These are phyloP conservation scores for Saccostrea cuccullata DNA, from an alignment of 1,140 invertebrate species.

Conservation along the genomic window DNA sequence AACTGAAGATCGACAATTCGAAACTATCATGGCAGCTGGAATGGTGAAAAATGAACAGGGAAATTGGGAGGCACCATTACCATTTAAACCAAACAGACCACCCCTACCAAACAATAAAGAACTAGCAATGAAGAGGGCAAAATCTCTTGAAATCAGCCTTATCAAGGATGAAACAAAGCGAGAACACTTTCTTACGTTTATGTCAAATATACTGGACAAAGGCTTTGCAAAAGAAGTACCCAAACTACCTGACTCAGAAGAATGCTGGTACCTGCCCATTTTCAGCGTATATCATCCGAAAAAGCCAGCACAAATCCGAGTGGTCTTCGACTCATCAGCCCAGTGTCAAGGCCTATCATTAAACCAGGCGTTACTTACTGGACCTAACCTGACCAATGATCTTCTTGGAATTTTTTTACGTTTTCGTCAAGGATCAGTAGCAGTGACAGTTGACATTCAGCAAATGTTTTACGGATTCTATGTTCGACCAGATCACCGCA, in stretches of 20 bases:
- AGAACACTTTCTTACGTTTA: slow-evolving; percentile 23
- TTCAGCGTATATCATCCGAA: slow-evolving; percentile 47
- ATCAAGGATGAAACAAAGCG: slow-evolving; percentile 4
- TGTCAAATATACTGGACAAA: slow-evolving; percentile 28
- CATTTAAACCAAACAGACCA: slow-evolving; percentile 1
- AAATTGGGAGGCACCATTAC: slow-evolving; percentile 42
- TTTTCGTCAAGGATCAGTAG: slow-evolving; percentile 55
- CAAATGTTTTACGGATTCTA: slow-evolving; percentile 58
- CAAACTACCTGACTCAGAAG: background rate
- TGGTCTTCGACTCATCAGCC: slow-evolving; percentile 46
- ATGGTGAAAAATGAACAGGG: background rate
- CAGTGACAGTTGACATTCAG: slow-evolving; percentile 56
- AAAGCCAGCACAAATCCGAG: slow-evolving; percentile 45
- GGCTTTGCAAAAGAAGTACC: slow-evolving; percentile 39
- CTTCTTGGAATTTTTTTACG: slow-evolving; percentile 57
- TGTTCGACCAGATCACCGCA: slow-evolving; percentile 40
- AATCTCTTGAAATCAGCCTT: slow-evolving; percentile 35
- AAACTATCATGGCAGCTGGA: slow-evolving; percentile 22
- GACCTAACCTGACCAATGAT: slow-evolving; percentile 74
- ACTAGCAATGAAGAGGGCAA: slow-evolving; percentile 38
- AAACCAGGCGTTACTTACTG: slow-evolving; percentile 58
- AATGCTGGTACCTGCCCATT: slow-evolving; percentile 54
- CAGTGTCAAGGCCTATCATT: slow-evolving; percentile 58
- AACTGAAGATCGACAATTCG: slow-evolving; percentile 40
- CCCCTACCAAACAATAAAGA: slow-evolving; percentile 25